Conservation (phyloP, 2,888 invertebrate species). For the Ryuthela nishihirai region DNA sequence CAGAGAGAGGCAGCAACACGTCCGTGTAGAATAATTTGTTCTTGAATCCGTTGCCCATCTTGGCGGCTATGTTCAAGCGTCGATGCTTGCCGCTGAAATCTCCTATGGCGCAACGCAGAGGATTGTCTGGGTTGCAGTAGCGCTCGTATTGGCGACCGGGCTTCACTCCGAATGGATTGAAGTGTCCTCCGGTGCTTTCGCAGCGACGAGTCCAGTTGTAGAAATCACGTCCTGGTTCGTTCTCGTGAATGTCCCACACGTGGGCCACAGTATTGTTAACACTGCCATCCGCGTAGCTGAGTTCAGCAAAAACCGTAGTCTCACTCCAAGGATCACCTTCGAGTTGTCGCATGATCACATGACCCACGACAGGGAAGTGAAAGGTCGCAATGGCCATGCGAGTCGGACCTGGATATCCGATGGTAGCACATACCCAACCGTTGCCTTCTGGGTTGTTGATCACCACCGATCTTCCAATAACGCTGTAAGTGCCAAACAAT, state of each 20-base stretch:
- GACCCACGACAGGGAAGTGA: slow-evolving; percentile 82
- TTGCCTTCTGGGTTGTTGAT: slow-evolving; percentile 55
- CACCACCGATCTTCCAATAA: slow-evolving; percentile 74
- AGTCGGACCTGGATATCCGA: slow-evolving; percentile 56
- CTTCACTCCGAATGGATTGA: slow-evolving; percentile 68
- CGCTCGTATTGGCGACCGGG: slow-evolving; percentile 41
- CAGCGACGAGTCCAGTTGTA: slow-evolving; percentile 80
- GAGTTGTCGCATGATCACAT: slow-evolving; percentile 65
- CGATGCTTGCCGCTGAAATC: slow-evolving; percentile 58
- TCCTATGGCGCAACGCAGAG: slow-evolving; percentile 57
- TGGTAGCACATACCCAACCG: slow-evolving; percentile 53
- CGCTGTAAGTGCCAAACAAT: slow-evolving; percentile 70
- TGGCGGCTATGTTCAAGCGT: slow-evolving; percentile 36
- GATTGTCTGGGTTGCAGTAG: slow-evolving; percentile 38
- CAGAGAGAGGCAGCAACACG: slow-evolving; percentile 67
- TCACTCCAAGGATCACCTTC: slow-evolving; percentile 73
- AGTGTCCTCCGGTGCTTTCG: slow-evolving; percentile 66
- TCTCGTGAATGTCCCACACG: slow-evolving; percentile 76
- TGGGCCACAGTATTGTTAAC: slow-evolving; percentile 51
- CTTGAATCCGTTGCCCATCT: slow-evolving; percentile 17
- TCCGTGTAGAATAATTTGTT: slow-evolving; percentile 68
- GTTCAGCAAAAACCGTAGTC: slow-evolving; percentile 75
- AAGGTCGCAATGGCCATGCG: slow-evolving; percentile 75
- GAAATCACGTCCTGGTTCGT: slow-evolving; percentile 75
- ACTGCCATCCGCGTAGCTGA: slow-evolving; percentile 83